These are phyloP conservation scores for Sphaerophoria taeniata DNA, from an alignment of 2,888 invertebrate genomes.

Conservation along the genomic window DNA sequence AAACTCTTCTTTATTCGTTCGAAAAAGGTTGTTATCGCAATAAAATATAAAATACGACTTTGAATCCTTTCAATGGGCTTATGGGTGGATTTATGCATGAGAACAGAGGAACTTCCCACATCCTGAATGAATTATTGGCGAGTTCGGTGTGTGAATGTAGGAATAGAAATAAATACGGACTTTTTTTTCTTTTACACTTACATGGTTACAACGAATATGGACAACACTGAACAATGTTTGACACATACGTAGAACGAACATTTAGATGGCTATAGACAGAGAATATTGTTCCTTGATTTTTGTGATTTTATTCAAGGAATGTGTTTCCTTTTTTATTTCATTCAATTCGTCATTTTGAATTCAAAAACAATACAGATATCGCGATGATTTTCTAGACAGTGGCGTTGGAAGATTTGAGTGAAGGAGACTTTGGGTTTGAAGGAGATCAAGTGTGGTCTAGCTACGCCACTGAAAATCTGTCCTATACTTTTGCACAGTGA, in stretches of 20 bases:
- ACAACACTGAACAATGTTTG: neutral
- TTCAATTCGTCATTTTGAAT: slow-evolving; percentile 64
- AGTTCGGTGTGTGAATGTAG: slow-evolving; percentile 46
- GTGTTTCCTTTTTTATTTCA: slow-evolving; percentile 40
- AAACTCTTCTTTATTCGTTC: slow-evolving; percentile 1
- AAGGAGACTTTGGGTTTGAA: too few species aligned
- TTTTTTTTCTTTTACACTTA: slow-evolving; percentile 20
- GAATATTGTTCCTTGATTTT: neutral
- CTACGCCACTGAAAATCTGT: neutral
- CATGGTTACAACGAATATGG: neutral
- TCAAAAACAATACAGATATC: slow-evolving; percentile 47
- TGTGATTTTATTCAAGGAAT: slow-evolving; percentile 51
- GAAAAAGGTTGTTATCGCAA: slow-evolving; percentile 67
- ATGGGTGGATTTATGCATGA: neutral
- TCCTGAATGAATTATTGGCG: slow-evolving; percentile 66
- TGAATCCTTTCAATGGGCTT: slow-evolving; percentile 58
- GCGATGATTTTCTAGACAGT: neutral
- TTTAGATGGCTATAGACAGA: neutral
- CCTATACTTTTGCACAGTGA: neutral
- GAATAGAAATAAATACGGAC: slow-evolving; percentile 62
- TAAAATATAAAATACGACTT: slow-evolving; percentile 73
- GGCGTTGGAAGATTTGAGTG: neutral
- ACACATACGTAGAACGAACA: neutral
- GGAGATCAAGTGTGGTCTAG: too few species aligned
- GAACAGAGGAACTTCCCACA: slow-evolving; percentile 29